phyloP scores from a whole-genome alignment of 2,113 vertebrate genomes.

The Myotis yumanensis region DNA sequence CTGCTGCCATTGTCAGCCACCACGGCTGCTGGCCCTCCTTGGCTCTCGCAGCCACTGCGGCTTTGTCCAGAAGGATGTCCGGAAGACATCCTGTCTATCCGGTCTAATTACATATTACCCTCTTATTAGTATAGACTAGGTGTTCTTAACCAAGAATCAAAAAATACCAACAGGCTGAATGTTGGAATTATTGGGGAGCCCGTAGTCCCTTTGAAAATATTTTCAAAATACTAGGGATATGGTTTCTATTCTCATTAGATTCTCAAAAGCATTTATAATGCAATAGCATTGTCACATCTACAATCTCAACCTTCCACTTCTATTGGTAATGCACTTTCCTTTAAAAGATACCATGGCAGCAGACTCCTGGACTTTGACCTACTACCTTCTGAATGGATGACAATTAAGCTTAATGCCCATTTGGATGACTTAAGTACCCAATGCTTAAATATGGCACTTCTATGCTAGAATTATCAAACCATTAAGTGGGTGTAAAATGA shows the following conservation, averaged over 20 bases:
- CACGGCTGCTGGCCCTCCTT: too few relatives aligned
- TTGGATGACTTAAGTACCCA: background rate
- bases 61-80: too few relatives aligned
- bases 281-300: background rate
- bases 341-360: background rate
- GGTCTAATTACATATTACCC: too few relatives aligned
- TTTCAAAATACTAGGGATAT: background rate
- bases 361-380: background rate
- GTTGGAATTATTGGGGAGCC: background rate
- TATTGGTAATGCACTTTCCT: background rate
- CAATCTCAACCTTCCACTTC: background rate
- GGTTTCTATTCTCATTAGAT: background rate
- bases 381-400: background rate
- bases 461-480: background rate
- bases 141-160: background rate
- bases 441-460: background rate
- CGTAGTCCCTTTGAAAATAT: background rate
- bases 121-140: background rate
- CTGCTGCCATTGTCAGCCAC: too few relatives aligned
- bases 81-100: too few relatives aligned
- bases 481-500: background rate
- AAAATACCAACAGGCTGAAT: background rate
- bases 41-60: too few relatives aligned
- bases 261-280: background rate
- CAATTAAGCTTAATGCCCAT: background rate